phyloP scores from a whole-genome alignment of 2,888 invertebrate genomes.

The Conops quadrifasciatus region DNA sequence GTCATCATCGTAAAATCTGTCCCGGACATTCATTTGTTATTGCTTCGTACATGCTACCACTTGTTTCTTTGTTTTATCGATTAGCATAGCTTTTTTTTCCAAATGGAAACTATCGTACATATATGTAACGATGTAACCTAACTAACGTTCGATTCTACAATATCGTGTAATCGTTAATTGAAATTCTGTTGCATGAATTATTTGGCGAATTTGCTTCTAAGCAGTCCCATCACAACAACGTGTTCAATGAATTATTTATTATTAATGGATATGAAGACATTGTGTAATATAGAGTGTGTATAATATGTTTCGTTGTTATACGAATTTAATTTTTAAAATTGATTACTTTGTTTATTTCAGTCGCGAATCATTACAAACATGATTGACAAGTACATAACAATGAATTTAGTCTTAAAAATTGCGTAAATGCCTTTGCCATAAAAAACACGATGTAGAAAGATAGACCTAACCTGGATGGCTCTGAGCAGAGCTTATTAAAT shows the following conservation, averaged over 20 bases:
- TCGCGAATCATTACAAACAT: neutral
- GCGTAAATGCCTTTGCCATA: constrained; percentile 33
- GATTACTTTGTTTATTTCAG: constrained; percentile 16
- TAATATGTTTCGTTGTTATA: constrained; percentile 25
- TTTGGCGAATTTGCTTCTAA: too few relatives aligned
- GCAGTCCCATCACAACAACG: neutral
- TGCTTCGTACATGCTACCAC: too few relatives aligned
- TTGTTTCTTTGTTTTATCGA: neutral
- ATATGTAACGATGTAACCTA: too few relatives aligned
- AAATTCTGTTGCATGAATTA: too few relatives aligned
- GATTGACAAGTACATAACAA: constrained; percentile 6
- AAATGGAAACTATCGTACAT: too few relatives aligned
- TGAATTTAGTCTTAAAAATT: constrained; percentile 30
- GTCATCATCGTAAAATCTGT: constrained; percentile 41
- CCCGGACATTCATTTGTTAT: neutral
- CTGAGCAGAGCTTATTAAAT: constrained; percentile 31
- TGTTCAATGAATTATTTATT: constrained; percentile 2
- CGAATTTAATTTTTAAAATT: constrained; percentile 16
- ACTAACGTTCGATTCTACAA: too few relatives aligned
- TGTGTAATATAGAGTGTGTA: constrained; percentile 28
- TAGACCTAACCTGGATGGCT: constrained; percentile 18
- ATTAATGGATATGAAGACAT: constrained; percentile 11
- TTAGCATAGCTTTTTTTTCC: too few relatives aligned
- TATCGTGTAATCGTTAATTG: too few relatives aligned
- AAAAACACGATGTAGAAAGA: constrained; percentile 22